A percentile compares a stretch with the other conserved stretches of the same genome.
Conservation (phyloP, 2,113 vertebrate genomes). For the Antechinus flavipes region DNA sequence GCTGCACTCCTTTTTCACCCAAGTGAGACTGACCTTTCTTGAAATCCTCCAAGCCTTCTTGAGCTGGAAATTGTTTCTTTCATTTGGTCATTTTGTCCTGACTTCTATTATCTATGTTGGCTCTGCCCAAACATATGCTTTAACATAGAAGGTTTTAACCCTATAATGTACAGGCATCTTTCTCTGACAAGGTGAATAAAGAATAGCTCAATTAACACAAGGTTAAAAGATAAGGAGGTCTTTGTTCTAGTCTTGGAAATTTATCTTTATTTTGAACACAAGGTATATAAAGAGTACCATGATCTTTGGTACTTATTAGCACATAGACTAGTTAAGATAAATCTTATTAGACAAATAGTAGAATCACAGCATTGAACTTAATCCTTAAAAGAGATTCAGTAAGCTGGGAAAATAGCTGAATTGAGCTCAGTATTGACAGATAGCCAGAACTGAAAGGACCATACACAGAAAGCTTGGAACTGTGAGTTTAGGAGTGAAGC, state of each 20-base stretch:
- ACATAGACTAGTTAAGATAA: background rate
- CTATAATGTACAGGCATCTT: background rate
- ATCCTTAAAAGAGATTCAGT: background rate
- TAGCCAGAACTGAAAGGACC: background rate
- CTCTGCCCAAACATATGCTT: background rate
- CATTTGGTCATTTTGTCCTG: too few species aligned
- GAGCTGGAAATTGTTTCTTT: too few species aligned
- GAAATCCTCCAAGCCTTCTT: too few species aligned
- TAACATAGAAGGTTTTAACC: background rate
- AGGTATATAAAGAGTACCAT: background rate
- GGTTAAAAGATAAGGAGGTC: background rate
- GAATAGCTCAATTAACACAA: background rate
- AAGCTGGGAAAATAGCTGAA: background rate
- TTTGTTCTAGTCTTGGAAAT: background rate
- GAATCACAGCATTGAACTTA: background rate
- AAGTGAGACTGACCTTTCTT: too few species aligned
- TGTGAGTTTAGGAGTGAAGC: background rate
- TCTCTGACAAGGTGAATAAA: background rate
- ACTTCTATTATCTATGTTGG: too few species aligned
- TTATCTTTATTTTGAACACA: background rate
- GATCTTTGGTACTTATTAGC: background rate
- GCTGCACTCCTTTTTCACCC: too few species aligned
- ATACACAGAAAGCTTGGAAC: background rate
- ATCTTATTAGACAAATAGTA: background rate
- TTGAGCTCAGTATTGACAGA: background rate